Evolutionary conservation across 1,140 invertebrate genomes (phyloP).

Genomic region (Zaprionus lachaisei): DNA sequence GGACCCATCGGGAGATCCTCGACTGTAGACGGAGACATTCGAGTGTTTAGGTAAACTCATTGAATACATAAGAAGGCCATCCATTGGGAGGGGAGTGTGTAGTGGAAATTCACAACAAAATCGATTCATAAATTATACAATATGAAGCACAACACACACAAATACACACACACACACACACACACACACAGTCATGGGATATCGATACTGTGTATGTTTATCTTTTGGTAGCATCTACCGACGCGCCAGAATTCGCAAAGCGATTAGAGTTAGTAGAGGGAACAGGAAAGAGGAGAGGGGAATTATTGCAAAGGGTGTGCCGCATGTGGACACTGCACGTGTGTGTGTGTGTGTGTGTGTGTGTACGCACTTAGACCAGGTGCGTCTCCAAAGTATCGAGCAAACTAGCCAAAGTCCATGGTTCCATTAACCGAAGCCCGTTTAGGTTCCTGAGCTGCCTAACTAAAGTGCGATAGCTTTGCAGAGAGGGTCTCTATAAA

Average conservation of each 20-base stretch:
- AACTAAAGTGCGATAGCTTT: not conserved
- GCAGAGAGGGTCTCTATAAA: no score
- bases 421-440: no score
- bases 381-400: slow-evolving; percentile 20
- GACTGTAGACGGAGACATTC: slow-evolving; percentile 17
- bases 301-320: not conserved
- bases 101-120: slow-evolving; percentile 36
- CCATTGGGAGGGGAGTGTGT: slow-evolving; percentile 4
- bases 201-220: not conserved
- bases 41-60: slow-evolving; percentile 44
- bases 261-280: not conserved
- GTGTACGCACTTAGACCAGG: slow-evolving; percentile 3
- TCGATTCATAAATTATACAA: slow-evolving; percentile 78
- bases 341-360: not conserved
- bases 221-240: not conserved
- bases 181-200: not conserved
- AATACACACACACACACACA: not conserved
- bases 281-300: not conserved
- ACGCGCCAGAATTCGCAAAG: slow-evolving; percentile 11
- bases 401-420: slow-evolving; percentile 4
- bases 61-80: slow-evolving; percentile 53
- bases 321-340: slow-evolving; percentile 4
- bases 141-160: slow-evolving; percentile 19
- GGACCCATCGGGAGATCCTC: slow-evolving; percentile 1
- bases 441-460: not conserved